Evolutionary conservation across 2,113 vertebrate species (phyloP).

Genomic region (Gobiocypris rarus): DNA sequence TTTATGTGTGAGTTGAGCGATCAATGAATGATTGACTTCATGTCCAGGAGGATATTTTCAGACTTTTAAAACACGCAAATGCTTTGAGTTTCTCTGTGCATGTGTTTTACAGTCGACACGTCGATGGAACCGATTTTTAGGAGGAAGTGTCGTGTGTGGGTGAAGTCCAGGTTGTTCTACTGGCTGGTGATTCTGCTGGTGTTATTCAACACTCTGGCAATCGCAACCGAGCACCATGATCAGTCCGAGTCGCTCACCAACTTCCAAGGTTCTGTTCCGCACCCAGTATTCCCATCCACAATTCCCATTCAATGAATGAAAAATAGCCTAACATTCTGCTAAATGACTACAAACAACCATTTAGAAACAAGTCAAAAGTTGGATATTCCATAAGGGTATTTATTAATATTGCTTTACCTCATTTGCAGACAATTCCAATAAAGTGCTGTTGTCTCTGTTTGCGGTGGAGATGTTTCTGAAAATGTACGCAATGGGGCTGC

Average conservation of each 20-base stretch:
- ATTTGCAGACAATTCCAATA: slow-evolving; percentile 82
- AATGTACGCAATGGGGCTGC: slow-evolving; percentile 89
- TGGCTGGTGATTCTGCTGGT: slow-evolving; percentile 91
- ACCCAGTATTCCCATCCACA: neutral
- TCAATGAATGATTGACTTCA: neutral
- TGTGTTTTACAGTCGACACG: slow-evolving; percentile 76
- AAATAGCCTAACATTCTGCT: neutral
- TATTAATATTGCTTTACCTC: neutral
- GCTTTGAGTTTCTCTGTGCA: neutral
- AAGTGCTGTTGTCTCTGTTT: slow-evolving; percentile 85
- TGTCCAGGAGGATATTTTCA: neutral
- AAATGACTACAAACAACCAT: neutral
- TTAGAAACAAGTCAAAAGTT: neutral
- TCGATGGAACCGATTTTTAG: slow-evolving; percentile 88
- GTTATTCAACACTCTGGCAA: slow-evolving; percentile 88
- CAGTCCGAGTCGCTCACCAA: slow-evolving; percentile 82
- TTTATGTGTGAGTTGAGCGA: slow-evolving; percentile 83
- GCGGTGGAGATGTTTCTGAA: slow-evolving; percentile 91
- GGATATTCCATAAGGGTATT: neutral
- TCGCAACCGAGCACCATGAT: slow-evolving; percentile 87
- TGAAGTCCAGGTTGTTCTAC: slow-evolving; percentile 89
- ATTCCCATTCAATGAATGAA: neutral
- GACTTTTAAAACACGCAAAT: neutral
- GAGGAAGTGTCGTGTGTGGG: slow-evolving; percentile 83
- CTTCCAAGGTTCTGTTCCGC: slow-evolving; percentile 71